A percentile compares a stretch with the other conserved stretches of the same genome.
Evolutionary conservation across 2,888 invertebrate genomes (phyloP).

Genomic region (Syritta pipiens): DNA sequence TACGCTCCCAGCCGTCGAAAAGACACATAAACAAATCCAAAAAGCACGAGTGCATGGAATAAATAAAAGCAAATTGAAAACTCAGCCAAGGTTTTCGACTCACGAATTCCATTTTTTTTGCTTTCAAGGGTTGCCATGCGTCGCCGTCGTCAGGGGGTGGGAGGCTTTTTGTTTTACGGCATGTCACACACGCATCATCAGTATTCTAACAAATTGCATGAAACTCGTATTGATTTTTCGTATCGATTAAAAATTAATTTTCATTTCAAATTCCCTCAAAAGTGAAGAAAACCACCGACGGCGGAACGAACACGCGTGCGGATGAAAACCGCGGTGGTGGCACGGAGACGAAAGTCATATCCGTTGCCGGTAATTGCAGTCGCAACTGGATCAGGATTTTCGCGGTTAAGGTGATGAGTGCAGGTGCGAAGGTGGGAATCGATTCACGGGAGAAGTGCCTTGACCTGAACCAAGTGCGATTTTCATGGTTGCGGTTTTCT

Average conservation of each 20-base stretch:
- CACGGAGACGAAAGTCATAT: background rate
- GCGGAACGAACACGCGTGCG: background rate
- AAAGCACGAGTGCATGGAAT: background rate
- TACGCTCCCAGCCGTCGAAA: background rate
- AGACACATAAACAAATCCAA: background rate
- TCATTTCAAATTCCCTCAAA: constrained; percentile 12
- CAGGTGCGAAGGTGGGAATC: too few species aligned
- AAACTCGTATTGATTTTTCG: constrained; percentile 25
- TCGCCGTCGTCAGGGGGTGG: background rate
- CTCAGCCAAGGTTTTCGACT: constrained; percentile 20
- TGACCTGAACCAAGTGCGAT: too few species aligned
- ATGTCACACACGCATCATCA: background rate
- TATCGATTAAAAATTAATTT: constrained; percentile 36
- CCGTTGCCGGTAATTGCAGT: background rate
- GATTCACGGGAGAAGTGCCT: too few species aligned
- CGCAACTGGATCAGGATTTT: background rate
- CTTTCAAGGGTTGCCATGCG: background rate
- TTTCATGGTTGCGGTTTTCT: too few species aligned
- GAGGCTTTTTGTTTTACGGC: background rate
- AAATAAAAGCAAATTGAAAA: constrained; percentile 35
- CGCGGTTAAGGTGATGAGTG: background rate
- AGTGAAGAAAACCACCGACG: background rate
- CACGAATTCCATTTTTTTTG: too few species aligned
- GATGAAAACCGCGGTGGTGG: background rate
- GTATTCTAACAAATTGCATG: background rate